Percentiles rank a stretch among this genome's conserved stretches.
Conservation (phyloP, 2,888 invertebrate species). For the Drosophila cracens region DNA sequence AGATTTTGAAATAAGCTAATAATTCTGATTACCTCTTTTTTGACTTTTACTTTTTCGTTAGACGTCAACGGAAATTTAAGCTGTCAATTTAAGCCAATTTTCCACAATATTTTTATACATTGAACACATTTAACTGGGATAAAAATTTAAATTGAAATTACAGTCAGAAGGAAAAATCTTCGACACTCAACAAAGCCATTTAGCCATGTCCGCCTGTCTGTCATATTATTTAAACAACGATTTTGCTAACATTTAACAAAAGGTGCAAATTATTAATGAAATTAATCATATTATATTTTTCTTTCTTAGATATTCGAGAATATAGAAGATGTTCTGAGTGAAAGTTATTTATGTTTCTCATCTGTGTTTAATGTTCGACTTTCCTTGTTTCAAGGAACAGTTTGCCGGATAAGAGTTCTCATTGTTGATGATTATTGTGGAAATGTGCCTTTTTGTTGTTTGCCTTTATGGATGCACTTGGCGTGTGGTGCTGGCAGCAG, state of each 20-base stretch:
- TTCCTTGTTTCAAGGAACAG: background rate
- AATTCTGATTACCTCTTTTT: constrained; percentile 20
- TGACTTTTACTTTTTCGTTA: constrained; percentile 7
- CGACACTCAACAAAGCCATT: background rate
- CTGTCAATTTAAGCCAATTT: constrained; percentile 48
- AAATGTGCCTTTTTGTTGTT: constrained; percentile 11
- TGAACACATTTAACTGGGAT: background rate
- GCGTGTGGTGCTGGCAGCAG: constrained; percentile 57
- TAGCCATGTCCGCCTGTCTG: background rate
- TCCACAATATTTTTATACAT: background rate
- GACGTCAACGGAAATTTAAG: constrained; percentile 30
- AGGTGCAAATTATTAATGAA: too few species aligned
- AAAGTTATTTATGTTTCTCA: background rate
- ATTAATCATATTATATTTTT: too few species aligned
- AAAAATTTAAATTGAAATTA: background rate
- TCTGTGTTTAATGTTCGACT: background rate
- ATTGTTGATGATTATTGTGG: background rate
- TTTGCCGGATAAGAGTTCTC: too few species aligned
- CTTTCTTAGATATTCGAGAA: background rate
- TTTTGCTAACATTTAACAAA: background rate
- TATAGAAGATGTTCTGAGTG: background rate
- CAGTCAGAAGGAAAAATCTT: background rate
- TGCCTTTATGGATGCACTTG: constrained; percentile 19
- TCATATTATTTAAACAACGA: background rate
- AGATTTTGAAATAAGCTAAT: constrained; percentile 18